Evolutionary conservation across 1,140 invertebrate species (phyloP), one percentile per base, ranked within the genome.

Genomic region (Paralvinella palmiformis): DNA sequence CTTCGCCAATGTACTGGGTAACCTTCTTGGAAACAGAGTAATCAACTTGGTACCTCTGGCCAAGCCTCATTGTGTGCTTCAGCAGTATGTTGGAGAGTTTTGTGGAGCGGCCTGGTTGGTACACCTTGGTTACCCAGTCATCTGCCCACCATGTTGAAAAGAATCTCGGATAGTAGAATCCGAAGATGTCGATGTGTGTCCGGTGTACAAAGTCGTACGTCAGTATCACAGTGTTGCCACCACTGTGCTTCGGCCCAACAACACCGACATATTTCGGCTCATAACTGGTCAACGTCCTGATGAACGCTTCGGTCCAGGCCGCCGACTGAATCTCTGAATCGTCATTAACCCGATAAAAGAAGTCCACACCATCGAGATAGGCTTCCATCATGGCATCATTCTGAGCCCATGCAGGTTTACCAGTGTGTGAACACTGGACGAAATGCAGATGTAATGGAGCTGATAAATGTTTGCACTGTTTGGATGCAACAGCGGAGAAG

Each of bases 311-410:
- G 37, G 62, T 63, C 62, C 62, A 63, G n/a, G 53, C 62, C 3
- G 55, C 35, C 20, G 52, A 61, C 52, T 62, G n/a, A 52, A 63
- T 35, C 22, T 22, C 13, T 5, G 62, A 45, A 53, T 63, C 62
- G 59, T 63, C 62, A 58, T 63, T 63, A 7, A 63, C 62, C 13
- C 62, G 41, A 20, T 63, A 63, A 29, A 62, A 63, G 48, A 61
- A 63, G 5, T 63, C 62, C n/a, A 58, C 48, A 27, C 32, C 15
- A 33, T 63, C 62, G 15, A 63, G 35, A 45, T 58, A 63, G 27
- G 62, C 62, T 41, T 63, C 62, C 17, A 63, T 59, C 62, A 63
- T 63, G 20, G 62, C 62, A 58, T 63, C 62, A 58, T 63, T 63
- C 27, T 63, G 62, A 29, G 62, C 62, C 62, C 62, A 63, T n/a